Conservation (phyloP, 2,113 vertebrate genomes). For the Odocoileus virginianus region DNA sequence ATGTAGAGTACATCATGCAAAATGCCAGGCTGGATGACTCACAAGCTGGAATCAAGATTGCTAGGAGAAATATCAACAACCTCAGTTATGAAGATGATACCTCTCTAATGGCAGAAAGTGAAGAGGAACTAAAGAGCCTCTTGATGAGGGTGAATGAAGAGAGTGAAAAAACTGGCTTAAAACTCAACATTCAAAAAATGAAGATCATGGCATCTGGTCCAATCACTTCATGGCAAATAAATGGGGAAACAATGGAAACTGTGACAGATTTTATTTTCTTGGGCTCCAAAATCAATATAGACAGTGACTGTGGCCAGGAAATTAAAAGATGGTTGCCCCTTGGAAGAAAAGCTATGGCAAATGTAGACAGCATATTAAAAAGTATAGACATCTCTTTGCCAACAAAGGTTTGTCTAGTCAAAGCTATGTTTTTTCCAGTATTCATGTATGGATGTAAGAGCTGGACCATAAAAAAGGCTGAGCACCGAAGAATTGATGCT, state of each 20-base stretch:
- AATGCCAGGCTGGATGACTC: neutral
- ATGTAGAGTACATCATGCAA: neutral
- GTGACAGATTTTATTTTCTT: neutral
- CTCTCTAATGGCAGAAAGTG: neutral
- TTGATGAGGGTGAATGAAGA: neutral
- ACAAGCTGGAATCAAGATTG: neutral
- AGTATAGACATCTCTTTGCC: neutral
- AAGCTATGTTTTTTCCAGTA: neutral
- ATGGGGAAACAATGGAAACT: neutral
- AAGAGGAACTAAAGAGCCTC: neutral
- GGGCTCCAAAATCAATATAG: neutral
- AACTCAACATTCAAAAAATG: neutral
- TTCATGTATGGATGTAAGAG: neutral
- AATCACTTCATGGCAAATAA: neutral
- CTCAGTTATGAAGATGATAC: neutral
- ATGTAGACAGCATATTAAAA: neutral
- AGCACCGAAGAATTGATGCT: neutral
- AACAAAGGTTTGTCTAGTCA: neutral
- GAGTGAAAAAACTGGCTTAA: neutral
- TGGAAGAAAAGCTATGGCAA: too few species aligned
- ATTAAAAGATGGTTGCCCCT: neutral
- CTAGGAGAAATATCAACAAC: neutral
- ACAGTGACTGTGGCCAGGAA: neutral
- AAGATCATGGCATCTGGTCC: neutral
- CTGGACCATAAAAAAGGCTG: neutral